Evolutionary conservation across 2,113 vertebrate species (phyloP).

Genomic region (Syrrhaptes paradoxus): DNA sequence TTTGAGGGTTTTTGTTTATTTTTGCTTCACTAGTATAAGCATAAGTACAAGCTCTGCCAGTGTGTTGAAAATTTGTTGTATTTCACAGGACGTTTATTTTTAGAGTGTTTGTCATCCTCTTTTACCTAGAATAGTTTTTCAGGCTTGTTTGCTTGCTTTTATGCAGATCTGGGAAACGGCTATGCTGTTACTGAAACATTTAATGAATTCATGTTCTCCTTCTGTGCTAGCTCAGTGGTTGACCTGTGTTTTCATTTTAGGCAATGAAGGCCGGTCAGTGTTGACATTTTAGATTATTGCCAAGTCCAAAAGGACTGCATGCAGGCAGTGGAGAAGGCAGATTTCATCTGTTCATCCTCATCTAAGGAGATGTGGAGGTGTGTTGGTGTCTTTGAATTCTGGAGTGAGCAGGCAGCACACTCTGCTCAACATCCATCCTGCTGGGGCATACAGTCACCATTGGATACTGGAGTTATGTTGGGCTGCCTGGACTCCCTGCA

Average conservation of each 20-base stretch:
- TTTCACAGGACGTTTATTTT: background rate
- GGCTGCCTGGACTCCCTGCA: background rate
- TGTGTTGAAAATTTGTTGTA: background rate
- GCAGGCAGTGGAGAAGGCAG: background rate
- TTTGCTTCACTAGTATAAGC: background rate
- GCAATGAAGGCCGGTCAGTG: background rate
- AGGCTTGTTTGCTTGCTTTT: background rate
- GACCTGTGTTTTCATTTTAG: background rate
- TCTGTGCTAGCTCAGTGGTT: background rate
- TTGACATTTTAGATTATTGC: background rate
- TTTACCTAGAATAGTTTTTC: background rate
- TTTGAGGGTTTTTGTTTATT: background rate
- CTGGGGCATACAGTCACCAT: accelerated
- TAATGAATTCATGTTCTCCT: background rate
- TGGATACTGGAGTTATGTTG: background rate
- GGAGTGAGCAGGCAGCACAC: accelerated
- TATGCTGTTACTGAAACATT: background rate
- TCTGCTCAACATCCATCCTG: background rate
- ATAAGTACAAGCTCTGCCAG: background rate
- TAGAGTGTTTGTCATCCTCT: background rate
- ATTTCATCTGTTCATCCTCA: background rate
- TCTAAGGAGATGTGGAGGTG: background rate
- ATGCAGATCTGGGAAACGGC: background rate
- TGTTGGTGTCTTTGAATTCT: background rate
- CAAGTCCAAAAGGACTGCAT: background rate